Conservation (phyloP, 2,888 invertebrate genomes). For the Campoplex capitator region DNA sequence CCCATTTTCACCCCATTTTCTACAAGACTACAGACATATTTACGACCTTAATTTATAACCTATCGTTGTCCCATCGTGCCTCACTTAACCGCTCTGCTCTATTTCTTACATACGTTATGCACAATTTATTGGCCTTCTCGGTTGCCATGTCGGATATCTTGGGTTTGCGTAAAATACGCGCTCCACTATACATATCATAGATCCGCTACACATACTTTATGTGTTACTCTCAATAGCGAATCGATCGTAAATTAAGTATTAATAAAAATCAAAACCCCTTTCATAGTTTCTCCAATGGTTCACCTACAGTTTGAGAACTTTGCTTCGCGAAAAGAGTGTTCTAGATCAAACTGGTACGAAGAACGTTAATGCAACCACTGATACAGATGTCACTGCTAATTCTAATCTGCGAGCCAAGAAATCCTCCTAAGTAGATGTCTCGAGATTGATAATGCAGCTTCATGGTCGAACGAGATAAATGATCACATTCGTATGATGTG, state of each 20-base stretch:
- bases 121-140: slow-evolving; percentile 56
- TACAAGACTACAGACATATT: slow-evolving; percentile 83
- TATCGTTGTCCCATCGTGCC: slow-evolving; percentile 69
- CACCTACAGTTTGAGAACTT: not conserved
- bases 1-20: slow-evolving; percentile 83
- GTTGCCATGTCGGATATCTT: not conserved
- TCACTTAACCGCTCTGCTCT: slow-evolving; percentile 61
- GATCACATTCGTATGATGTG: no score
- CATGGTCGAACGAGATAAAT: no score
- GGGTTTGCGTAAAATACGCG: slow-evolving; percentile 6
- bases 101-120: slow-evolving; percentile 41
- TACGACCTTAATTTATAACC: slow-evolving; percentile 82
- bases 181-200: not conserved
- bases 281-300: not conserved
- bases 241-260: slow-evolving; percentile 11
- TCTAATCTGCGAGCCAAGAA: no score
- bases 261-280: not conserved
- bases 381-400: no score
- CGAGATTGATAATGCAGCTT: no score
- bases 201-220: not conserved
- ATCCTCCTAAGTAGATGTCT: no score
- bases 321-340: not conserved
- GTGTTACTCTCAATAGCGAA: not conserved
- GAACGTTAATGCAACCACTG: no score
- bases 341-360: no score